Percentiles rank a stretch among this genome's conserved stretches.
These are phyloP conservation scores for Lacerta bilineata DNA, from an alignment of 2,797 vertebrate genomes.

Conservation along the genomic window DNA sequence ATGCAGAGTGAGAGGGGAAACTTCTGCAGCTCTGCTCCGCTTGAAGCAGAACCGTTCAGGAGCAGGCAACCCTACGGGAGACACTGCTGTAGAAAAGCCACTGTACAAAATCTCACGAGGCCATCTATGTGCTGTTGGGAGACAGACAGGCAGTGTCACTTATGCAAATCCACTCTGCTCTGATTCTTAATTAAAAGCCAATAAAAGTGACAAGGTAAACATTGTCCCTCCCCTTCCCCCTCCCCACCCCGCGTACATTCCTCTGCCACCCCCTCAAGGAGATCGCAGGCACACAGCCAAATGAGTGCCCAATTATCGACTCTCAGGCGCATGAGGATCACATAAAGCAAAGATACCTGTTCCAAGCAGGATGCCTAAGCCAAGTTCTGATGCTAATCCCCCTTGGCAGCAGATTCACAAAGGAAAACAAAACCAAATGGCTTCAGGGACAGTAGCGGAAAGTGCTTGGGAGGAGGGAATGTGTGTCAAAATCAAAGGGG, in stretches of 20 bases:
- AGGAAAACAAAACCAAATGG: conserved; percentile 10
- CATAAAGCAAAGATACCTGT: conserved; percentile 39
- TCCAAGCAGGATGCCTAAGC: conserved; percentile 32
- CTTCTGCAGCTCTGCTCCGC: too few species aligned
- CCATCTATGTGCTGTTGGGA: background rate
- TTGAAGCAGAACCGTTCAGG: background rate
- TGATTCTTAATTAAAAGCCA: conserved; percentile 39
- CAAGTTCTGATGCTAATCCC: conserved; percentile 40
- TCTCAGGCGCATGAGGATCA: conserved; percentile 14
- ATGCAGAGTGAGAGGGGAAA: background rate
- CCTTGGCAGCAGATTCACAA: conserved; percentile 22
- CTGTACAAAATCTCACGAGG: background rate
- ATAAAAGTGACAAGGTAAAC: conserved; percentile 31
- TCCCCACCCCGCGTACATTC: background rate
- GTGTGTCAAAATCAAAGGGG: background rate
- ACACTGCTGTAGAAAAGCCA: background rate
- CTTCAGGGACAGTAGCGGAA: background rate
- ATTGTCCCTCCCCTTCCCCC: background rate
- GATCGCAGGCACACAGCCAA: conserved; percentile 34
- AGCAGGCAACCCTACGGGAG: background rate
- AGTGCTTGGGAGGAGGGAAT: background rate
- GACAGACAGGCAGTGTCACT: conserved; percentile 4
- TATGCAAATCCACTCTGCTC: conserved; percentile 32
- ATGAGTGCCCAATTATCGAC: conserved; percentile 36
- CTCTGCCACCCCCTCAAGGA: conserved; percentile 2